A percentile compares a stretch with the other conserved stretches of the same genome.
phyloP scores from a whole-genome alignment of 1,140 invertebrate genomes.

The Oryctes rhinoceros region DNA sequence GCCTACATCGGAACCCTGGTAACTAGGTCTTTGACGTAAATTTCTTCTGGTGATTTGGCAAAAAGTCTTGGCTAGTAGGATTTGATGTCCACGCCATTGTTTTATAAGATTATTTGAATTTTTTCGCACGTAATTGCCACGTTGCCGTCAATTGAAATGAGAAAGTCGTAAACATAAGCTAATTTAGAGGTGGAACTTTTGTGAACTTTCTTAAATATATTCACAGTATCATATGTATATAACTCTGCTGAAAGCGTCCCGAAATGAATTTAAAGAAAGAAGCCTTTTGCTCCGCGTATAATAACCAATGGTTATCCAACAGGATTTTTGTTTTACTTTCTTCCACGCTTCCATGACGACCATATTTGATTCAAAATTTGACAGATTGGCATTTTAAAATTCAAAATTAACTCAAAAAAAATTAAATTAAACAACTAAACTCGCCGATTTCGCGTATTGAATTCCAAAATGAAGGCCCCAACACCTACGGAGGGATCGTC shows the following conservation, averaged over 20 bases:
- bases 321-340: no score
- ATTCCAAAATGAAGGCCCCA: constrained; percentile 7
- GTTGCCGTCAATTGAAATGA: constrained; percentile 97
- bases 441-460: constrained; percentile 1
- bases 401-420: constrained; percentile 23
- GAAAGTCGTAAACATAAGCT: constrained; percentile 95
- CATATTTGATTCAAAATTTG: neutral
- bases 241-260: no score
- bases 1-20: constrained; percentile 94
- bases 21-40: constrained; percentile 94
- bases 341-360: neutral
- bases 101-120: constrained; percentile 96
- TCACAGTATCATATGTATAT: neutral
- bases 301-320: no score
- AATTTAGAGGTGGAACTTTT: constrained; percentile 92
- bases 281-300: no score
- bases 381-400: neutral
- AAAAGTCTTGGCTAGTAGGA: constrained; percentile 99
- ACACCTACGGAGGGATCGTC: neutral
- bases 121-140: constrained; percentile 97
- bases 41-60: constrained; percentile 94
- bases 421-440: constrained; percentile 32
- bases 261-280: no score
- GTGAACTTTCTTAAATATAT: constrained; percentile 61
- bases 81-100: constrained; percentile 94